A percentile compares a stretch with the other conserved stretches of the same genome.
phyloP scores from a whole-genome alignment of 2,113 vertebrate genomes.

The Regulus satrapa region DNA sequence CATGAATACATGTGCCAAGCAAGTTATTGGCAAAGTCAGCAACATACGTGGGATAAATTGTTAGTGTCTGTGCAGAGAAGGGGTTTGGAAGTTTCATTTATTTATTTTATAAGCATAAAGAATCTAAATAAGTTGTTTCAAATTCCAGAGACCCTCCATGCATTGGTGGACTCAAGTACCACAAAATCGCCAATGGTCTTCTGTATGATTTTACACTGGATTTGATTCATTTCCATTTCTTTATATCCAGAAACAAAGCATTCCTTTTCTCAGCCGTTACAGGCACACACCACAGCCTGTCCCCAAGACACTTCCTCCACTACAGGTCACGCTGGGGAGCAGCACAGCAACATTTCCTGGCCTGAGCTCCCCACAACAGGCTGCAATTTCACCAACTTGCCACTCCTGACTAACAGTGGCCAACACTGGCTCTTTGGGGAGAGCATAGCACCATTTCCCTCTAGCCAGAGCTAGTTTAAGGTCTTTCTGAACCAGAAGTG shows the following conservation, averaged over 20 bases:
- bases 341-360: not conserved
- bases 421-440: not conserved
- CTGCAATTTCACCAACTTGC: not conserved
- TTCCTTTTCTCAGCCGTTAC: not conserved
- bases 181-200: not conserved
- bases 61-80: not conserved
- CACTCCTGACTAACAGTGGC: too few species aligned
- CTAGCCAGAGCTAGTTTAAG: not conserved
- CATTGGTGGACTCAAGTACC: not conserved
- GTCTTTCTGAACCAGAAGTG: not conserved
- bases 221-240: not conserved
- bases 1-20: not conserved
- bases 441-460: not conserved
- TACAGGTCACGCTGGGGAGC: not conserved
- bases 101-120: not conserved
- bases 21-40: not conserved
- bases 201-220: not conserved
- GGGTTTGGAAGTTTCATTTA: not conserved
- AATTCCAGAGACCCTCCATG: not conserved
- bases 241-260: not conserved
- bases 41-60: not conserved
- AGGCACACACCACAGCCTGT: not conserved
- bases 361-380: accelerated
- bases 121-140: not conserved
- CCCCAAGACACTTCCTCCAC: not conserved